These are phyloP conservation scores for Amphiprion percula DNA, from an alignment of 2,113 vertebrate genomes.

Conservation along the genomic window DNA sequence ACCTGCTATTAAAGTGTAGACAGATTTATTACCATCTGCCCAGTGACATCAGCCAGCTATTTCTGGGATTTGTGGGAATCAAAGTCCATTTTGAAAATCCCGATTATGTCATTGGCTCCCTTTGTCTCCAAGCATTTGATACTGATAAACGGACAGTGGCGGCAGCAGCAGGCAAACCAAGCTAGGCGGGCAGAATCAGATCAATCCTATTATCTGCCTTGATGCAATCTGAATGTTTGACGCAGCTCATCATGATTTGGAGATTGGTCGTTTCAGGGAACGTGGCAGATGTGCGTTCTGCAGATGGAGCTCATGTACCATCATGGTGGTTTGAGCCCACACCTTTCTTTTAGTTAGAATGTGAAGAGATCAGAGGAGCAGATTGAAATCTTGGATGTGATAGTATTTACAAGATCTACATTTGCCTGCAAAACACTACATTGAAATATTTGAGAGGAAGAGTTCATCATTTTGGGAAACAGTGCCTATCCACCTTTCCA, in stretches of 20 bases:
- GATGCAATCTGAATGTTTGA: constrained; percentile 52
- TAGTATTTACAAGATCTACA: constrained; percentile 12
- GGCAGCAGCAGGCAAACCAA: constrained; percentile 41
- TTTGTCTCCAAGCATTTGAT: constrained; percentile 72
- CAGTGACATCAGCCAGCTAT: constrained; percentile 79
- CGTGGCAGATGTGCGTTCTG: not conserved
- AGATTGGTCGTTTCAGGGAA: constrained; percentile 12
- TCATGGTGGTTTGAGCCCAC: constrained; percentile 37
- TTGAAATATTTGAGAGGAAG: too few species aligned
- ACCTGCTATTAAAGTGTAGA: constrained; percentile 49
- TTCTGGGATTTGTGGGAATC: constrained; percentile 77
- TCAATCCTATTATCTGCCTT: constrained; percentile 66
- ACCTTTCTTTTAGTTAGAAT: not conserved
- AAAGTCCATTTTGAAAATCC: constrained; percentile 70
- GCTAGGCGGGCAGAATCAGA: constrained; percentile 46
- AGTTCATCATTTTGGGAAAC: too few species aligned
- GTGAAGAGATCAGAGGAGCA: constrained; percentile 21
- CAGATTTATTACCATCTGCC: constrained; percentile 72
- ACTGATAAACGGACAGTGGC: constrained; percentile 68
- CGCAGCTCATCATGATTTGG: constrained; percentile 40
- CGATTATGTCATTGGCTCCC: constrained; percentile 73
- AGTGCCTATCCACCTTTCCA: too few species aligned
- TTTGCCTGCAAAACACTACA: constrained; percentile 5
- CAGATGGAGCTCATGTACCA: not conserved
- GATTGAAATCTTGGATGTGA: constrained; percentile 1